Evolutionary conservation across 2,888 invertebrate genomes (phyloP).

Genomic region (Nebria brevicollis): DNA sequence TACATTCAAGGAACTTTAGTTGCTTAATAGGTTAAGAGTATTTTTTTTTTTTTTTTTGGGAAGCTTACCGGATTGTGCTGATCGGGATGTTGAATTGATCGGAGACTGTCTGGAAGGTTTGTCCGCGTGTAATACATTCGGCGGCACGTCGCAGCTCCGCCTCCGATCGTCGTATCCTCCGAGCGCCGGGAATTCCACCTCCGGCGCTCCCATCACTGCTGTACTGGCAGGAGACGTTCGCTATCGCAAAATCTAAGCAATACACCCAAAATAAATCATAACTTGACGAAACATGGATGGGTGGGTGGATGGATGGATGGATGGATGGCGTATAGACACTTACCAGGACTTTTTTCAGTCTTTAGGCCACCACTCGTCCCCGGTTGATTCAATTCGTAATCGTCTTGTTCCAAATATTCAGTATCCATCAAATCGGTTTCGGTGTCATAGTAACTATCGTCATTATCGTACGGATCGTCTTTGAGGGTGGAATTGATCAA

Average conservation of each 20-base stretch:
- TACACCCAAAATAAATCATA: not conserved
- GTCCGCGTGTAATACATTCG: conserved; percentile 86
- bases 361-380: not conserved
- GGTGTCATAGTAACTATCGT: conserved; percentile 35
- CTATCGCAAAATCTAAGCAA: conserved; percentile 34
- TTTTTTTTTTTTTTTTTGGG: not conserved
- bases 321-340: not conserved
- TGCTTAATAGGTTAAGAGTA: not conserved
- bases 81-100: conserved; percentile 90
- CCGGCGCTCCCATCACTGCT: conserved; percentile 26
- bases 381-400: conserved; percentile 29
- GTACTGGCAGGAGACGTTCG: conserved; percentile 43
- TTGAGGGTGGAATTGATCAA: conserved; percentile 3
- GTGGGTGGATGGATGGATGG: not conserved
- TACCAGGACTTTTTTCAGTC: conserved; percentile 12
- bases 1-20: not conserved
- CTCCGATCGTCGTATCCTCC: conserved; percentile 78
- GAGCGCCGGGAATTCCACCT: conserved; percentile 62
- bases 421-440: conserved; percentile 61
- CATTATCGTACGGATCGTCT: conserved; percentile 33
- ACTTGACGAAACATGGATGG: not conserved
- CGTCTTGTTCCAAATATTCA: conserved; percentile 60
- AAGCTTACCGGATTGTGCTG: conserved; percentile 75
- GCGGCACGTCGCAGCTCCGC: conserved; percentile 82
- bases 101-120: conserved; percentile 88